Conservation (phyloP, 2,888 invertebrate genomes). For the Linhomoeus sp. region DNA sequence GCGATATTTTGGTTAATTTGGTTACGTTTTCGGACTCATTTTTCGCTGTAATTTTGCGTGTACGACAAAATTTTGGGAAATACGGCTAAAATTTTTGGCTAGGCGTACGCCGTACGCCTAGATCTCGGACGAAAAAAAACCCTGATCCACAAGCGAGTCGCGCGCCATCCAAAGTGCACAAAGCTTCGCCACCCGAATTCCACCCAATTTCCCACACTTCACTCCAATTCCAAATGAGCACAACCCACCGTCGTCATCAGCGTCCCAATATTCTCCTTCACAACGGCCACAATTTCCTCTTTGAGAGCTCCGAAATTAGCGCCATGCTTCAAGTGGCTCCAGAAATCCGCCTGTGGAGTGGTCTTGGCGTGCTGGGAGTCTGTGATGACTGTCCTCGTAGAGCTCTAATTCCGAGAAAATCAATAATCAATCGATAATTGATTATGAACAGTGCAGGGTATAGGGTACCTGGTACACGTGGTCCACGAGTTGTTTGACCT, state of each 20-base stretch:
- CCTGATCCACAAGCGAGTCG: too few relatives aligned
- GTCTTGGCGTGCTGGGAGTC: background rate
- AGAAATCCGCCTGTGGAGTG: constrained; percentile 8
- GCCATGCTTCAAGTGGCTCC: constrained; percentile 16
- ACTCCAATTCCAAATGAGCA: too few relatives aligned
- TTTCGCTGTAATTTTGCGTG: too few relatives aligned
- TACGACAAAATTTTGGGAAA: too few relatives aligned
- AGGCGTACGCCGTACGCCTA: too few relatives aligned
- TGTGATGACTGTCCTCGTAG: constrained; percentile 9
- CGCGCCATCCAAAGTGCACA: too few relatives aligned
- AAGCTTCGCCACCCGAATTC: too few relatives aligned
- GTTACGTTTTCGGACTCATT: too few relatives aligned
- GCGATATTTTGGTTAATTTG: too few relatives aligned
- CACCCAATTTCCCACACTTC: too few relatives aligned
- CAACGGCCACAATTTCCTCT: constrained; percentile 18
- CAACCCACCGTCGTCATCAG: constrained; percentile 17
- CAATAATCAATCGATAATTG: background rate
- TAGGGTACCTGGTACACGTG: constrained; percentile 14
- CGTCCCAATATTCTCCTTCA: constrained; percentile 26
- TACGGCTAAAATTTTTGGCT: too few relatives aligned
- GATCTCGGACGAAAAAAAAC: too few relatives aligned
- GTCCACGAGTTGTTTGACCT: constrained; percentile 23
- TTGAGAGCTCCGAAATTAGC: constrained; percentile 19
- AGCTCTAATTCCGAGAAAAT: background rate
- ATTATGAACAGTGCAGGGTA: background rate